A percentile compares a stretch with the other conserved stretches of the same genome.
phyloP scores from a whole-genome alignment of 2,113 vertebrate genomes.

The Miniopterus natalensis region DNA sequence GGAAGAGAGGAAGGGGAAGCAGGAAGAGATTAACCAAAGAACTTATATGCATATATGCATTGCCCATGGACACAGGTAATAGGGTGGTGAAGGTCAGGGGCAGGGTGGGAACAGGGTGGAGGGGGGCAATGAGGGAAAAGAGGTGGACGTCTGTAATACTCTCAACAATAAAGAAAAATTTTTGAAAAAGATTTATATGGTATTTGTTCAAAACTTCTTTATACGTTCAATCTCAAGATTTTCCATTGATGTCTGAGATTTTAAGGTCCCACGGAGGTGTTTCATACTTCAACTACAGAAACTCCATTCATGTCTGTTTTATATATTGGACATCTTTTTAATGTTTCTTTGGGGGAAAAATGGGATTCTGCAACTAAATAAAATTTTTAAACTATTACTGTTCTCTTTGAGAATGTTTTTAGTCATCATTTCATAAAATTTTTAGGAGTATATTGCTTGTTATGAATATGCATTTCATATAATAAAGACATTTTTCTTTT shows the following conservation, averaged over 20 bases:
- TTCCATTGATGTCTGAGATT: not conserved
- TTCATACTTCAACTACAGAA: not conserved
- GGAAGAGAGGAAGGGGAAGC: not conserved
- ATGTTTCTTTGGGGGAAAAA: not conserved
- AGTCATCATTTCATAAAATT: not conserved
- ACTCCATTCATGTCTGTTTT: not conserved
- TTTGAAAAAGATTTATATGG: not conserved
- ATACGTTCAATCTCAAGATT: not conserved
- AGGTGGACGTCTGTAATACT: not conserved
- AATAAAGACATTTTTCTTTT: conserved; percentile 26
- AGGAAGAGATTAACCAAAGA: not conserved
- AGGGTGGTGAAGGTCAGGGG: not conserved
- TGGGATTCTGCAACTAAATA: not conserved
- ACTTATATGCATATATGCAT: not conserved
- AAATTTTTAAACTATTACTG: not conserved
- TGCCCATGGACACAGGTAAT: not conserved
- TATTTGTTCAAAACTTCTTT: not conserved
- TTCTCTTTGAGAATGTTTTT: not conserved
- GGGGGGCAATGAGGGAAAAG: not conserved
- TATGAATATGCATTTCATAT: not conserved
- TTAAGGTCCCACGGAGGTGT: not conserved
- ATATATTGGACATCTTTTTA: not conserved
- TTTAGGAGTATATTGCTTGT: not conserved
- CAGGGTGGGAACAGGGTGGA: not conserved
- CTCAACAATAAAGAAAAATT: not conserved